Base-by-base conservation (phyloP, 2,888 invertebrate species). In the Oegoconia quadripuncta region DNA sequence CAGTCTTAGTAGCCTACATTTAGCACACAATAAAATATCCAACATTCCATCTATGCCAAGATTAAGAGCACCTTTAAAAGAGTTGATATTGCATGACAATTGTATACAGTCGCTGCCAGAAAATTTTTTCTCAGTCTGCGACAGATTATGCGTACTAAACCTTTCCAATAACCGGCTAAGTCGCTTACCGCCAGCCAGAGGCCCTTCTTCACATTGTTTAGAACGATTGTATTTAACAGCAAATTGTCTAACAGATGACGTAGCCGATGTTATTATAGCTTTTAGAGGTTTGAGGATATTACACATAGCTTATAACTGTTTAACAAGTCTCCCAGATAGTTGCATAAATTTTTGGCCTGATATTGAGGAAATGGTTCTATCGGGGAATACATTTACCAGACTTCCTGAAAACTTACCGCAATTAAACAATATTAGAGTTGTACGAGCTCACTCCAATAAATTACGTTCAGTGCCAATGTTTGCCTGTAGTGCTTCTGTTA, bases 401-500 rank as follows among this genome's bases (percentile, higher is more conserved):
- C 83, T 96, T 37, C 95, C 96, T 0, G 93, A 93, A 52, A 92
- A 92, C 64, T 89, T 95, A 42, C 92, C 93, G 8, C 89, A 90
- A 49, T 72, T 95, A 37, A 90, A 90, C 44, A 92, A 93, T 61
- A 87, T 96, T 17, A 89, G 90, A 54, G 91, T 95, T 11, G 83
- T 96, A 34, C 88, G 95, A 55, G 92, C 95, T 3, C 96, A 96
- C 75, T 95, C 95, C 0, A 96, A 96, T 73, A 89, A 93, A 53
- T 77, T 96, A 36, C 89, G 93, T 48, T 90, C 90, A 17, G 92
- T 93, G 34, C 95, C 95, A 0, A 91, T 91, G 66, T 90, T 96
- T 58, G 92, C 92, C n/a, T 92, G 91, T 65, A 90, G 94, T 56
- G 86, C 89, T 20, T 91, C 92, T 2, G 80, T 96, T 3, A 92